Evolutionary conservation across 2,113 vertebrate species (phyloP), one percentile per base, ranked within the genome.

Genomic region (Misgurnus mizolepis): DNA sequence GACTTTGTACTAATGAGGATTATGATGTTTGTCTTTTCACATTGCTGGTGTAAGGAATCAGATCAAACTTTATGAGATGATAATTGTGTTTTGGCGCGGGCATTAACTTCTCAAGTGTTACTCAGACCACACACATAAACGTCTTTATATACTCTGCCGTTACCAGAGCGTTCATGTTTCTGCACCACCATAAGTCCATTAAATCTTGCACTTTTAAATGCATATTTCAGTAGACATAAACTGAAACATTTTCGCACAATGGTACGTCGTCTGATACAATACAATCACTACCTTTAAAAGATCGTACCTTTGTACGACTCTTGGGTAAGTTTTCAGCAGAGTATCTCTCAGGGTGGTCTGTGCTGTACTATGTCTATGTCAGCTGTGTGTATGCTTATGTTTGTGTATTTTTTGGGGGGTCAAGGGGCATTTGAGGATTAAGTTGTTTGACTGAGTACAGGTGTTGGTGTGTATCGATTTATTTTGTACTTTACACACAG

Each of bases 401-500:
- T 22, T 40, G 47, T 27, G 43, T 70, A 18, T 58, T 60, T 74
- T 45, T 58, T 12, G 56, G 27, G 27, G 50, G 41, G 56, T 60
- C 71, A 45, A 6, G n/a, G 56, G 71, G 11, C 41, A 22, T 74
- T 40, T 61, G 71, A 40, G 58, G 76, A 75, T 75, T 62, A 8
- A 64, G 72, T 49, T 75, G 72, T 75, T 75, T 75, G 58, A 47
- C 45, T 74, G 43, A 75, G 72, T 61, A 34, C 72, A 49, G 72
- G 61, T 75, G 72, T 62, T 75, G 12, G 6, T 47, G 17, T 27
- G 18, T 12, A 49, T 75, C n/a, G 53, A 58, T 58, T 75, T 49
- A 15, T 34, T 49, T 27, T 40, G 39, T 45, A 60, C 8, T 73
- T 7, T 14, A 27, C 40, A 43, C 55, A 60, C 71, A 60, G 14